Percentiles rank a stretch among this genome's conserved stretches.
These are phyloP conservation scores for Dromococcyx pavoninus DNA, from an alignment of 2,797 vertebrate species.

Conservation along the genomic window DNA sequence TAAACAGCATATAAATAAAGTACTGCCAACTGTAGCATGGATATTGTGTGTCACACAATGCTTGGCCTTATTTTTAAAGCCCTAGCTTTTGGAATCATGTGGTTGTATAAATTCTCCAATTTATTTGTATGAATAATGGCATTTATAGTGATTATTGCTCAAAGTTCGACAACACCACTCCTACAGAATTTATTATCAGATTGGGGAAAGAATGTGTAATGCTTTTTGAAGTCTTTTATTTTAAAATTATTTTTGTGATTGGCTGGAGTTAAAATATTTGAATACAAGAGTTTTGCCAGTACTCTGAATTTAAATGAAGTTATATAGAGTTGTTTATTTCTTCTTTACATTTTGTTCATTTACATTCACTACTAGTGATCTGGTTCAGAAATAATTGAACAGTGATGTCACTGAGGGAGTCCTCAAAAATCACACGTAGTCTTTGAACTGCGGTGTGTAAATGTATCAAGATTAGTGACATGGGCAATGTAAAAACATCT, in stretches of 20 bases:
- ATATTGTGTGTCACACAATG: not conserved
- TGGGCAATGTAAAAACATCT: not conserved
- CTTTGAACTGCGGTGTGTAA: not conserved
- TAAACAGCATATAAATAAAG: not conserved
- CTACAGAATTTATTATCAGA: not conserved
- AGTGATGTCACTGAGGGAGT: not conserved
- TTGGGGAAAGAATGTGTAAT: not conserved
- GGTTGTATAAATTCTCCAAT: not conserved
- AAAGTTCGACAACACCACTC: not conserved
- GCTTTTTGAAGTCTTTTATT: not conserved
- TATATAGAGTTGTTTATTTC: not conserved
- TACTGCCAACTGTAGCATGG: fast-evolving
- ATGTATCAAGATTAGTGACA: not conserved
- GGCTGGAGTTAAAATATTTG: not conserved
- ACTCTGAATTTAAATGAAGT: not conserved
- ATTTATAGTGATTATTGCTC: not conserved
- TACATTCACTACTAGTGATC: not conserved
- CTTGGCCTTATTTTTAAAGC: not conserved
- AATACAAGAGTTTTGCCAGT: not conserved
- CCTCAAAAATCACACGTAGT: not conserved
- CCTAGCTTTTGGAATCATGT: not conserved
- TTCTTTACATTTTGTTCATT: not conserved
- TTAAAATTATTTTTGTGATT: not conserved
- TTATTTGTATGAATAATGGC: not conserved
- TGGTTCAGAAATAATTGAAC: not conserved